These are phyloP conservation scores for Apomyelois bistriatella DNA, from an alignment of 2,888 invertebrate genomes.

Conservation along the genomic window DNA sequence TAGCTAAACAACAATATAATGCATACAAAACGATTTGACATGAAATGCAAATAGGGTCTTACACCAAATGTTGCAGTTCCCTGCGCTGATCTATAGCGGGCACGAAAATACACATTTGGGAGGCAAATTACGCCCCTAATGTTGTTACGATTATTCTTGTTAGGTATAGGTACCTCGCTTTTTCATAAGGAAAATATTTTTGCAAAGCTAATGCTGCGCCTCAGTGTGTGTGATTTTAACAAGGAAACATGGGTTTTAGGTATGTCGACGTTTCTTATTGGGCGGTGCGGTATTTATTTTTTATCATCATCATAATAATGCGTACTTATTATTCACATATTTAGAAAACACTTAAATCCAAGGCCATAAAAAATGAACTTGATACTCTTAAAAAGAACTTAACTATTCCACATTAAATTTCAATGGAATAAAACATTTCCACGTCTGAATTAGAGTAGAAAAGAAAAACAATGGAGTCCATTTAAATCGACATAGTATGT, in stretches of 20 bases:
- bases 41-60: conserved; percentile 13
- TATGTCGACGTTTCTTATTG: not conserved
- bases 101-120: conserved; percentile 47
- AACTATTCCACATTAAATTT: no score
- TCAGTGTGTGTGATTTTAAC: conserved; percentile 22
- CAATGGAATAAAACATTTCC: not conserved
- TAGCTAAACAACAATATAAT: conserved; percentile 10
- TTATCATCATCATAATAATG: no score
- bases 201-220: conserved; percentile 18
- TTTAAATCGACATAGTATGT: not conserved
- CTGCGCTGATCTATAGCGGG: conserved; percentile 28
- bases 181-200: conserved; percentile 13
- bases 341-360: no score
- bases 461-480: not conserved
- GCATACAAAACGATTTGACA: conserved; percentile 16
- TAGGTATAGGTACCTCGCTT: conserved; percentile 16
- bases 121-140: conserved; percentile 60
- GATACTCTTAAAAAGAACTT: no score
- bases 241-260: conserved; percentile 15
- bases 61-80: conserved; percentile 14
- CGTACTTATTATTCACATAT: no score
- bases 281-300: not conserved
- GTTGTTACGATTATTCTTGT: conserved; percentile 49
- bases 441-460: not conserved
- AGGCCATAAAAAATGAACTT: no score